Conservation (phyloP, 2,113 vertebrate genomes). For the Astur gentilis region DNA sequence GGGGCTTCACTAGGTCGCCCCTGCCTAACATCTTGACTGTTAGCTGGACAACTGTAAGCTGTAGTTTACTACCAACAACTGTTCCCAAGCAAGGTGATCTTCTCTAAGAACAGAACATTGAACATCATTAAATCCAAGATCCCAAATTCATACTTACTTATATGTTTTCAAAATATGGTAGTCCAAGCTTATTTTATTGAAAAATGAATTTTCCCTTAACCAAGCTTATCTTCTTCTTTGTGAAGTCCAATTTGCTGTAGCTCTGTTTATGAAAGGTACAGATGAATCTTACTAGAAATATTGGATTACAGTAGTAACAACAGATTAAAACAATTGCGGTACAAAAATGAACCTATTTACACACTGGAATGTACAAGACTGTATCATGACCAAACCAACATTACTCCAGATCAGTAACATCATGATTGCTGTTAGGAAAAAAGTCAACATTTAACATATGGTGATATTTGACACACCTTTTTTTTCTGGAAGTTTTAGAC, state of each 20-base stretch:
- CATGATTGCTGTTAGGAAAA: neutral
- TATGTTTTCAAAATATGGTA: neutral
- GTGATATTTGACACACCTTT: neutral
- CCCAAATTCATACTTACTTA: neutral
- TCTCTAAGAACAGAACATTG: neutral
- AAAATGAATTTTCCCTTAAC: neutral
- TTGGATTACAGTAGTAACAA: neutral
- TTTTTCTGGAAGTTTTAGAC: neutral
- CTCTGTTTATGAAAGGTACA: neutral
- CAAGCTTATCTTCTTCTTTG: neutral
- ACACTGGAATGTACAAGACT: neutral
- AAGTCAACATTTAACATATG: neutral
- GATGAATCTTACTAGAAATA: constrained; percentile 1
- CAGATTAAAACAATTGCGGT: neutral
- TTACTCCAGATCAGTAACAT: neutral
- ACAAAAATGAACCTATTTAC: neutral
- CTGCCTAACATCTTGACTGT: rapidly evolving
- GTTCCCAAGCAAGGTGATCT: neutral
- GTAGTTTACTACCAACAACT: neutral
- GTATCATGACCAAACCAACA: neutral
- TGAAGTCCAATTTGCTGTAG: neutral
- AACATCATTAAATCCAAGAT: neutral
- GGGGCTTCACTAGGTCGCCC: neutral
- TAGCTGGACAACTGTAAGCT: neutral
- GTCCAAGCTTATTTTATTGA: neutral